phyloP scores from a whole-genome alignment of 2,113 vertebrate species.

The Fregetta grallaria region DNA sequence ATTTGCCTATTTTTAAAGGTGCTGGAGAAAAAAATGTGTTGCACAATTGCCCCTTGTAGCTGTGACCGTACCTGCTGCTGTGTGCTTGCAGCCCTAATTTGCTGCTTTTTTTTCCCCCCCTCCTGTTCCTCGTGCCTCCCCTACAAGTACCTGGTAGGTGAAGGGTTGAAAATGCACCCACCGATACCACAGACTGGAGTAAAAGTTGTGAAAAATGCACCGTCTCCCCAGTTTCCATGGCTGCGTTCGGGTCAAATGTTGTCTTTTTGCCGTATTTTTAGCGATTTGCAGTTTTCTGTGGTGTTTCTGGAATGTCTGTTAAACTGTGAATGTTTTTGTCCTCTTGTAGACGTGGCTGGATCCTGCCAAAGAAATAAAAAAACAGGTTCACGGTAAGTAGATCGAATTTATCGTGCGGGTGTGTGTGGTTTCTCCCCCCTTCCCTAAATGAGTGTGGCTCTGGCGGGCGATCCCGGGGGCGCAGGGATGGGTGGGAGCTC shows the following conservation, averaged over 20 bases:
- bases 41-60: not conserved
- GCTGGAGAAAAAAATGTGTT: not conserved
- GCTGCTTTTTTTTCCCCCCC: not conserved
- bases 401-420: not conserved
- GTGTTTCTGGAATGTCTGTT: constrained; percentile 30
- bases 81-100: not conserved
- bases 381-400: constrained; percentile 89
- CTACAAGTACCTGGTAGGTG: not conserved
- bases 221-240: not conserved
- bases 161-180: not conserved
- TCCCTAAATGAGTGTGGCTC: not conserved
- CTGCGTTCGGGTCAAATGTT: not conserved
- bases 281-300: not conserved
- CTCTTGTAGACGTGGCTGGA: constrained; percentile 90
- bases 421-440: not conserved
- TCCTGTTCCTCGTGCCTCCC: not conserved
- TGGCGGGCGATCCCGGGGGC: not conserved
- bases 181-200: not conserved
- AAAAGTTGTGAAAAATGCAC: not conserved
- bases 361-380: constrained; percentile 92
- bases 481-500: not conserved
- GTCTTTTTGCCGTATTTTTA: not conserved
- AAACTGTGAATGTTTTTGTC: constrained; percentile 66
- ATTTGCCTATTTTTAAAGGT: not conserved
- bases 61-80: fast-evolving